A percentile compares a stretch with the other conserved stretches of the same genome.
phyloP scores from a whole-genome alignment of 2,797 vertebrate genomes.

The Diceros bicornis region DNA sequence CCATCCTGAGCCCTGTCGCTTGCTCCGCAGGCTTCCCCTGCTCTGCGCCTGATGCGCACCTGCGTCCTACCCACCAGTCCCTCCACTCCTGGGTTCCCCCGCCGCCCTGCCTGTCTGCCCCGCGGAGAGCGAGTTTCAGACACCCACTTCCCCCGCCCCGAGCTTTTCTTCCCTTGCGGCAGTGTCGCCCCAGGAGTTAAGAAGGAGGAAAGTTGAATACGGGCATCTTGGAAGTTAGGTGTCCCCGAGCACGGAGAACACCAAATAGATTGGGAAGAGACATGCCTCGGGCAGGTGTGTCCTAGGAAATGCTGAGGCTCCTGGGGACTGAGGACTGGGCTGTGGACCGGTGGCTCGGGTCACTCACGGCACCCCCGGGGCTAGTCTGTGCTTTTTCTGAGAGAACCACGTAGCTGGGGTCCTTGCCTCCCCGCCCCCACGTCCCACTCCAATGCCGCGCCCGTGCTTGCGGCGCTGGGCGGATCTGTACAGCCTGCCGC shows the following conservation, averaged over 20 bases:
- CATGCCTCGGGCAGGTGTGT: background rate
- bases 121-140: rapidly evolving
- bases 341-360: rapidly evolving
- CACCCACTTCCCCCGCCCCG: background rate
- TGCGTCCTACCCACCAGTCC: no score
- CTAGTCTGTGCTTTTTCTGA: background rate
- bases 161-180: background rate
- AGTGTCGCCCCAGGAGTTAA: background rate
- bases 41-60: background rate
- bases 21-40: rapidly evolving
- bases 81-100: background rate
- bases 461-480: rapidly evolving
- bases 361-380: no score
- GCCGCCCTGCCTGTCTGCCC: background rate
- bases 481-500: background rate
- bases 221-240: background rate
- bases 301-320: background rate
- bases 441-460: rapidly evolving
- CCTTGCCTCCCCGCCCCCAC: rapidly evolving
- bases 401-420: background rate
- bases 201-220: background rate
- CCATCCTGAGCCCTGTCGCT: rapidly evolving
- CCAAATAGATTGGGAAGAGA: background rate
- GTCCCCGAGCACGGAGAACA: rapidly evolving
- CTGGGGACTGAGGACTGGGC: background rate